phyloP scores from a whole-genome alignment of 2,888 invertebrate species.

The Acanthopleura granulata region DNA sequence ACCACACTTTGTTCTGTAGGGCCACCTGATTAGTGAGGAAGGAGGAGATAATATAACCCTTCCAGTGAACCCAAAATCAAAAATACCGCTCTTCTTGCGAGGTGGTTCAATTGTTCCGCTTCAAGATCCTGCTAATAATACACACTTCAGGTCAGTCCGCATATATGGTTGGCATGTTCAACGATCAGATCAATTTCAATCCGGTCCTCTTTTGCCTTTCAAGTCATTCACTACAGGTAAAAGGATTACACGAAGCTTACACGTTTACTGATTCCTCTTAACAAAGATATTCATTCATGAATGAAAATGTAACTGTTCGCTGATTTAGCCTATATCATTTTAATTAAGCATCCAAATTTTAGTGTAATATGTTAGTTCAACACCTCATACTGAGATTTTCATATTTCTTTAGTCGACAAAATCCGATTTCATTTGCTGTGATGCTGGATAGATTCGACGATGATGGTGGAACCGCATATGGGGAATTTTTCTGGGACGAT shows the following conservation, averaged over 20 bases:
- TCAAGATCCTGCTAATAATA: conserved; percentile 70
- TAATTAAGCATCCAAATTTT: too few relatives aligned
- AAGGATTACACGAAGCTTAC: too few relatives aligned
- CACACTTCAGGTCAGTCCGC: conserved; percentile 45
- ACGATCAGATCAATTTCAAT: too few relatives aligned
- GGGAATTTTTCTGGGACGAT: conserved; percentile 86
- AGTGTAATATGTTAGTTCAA: too few relatives aligned
- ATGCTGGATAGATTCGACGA: conserved; percentile 73
- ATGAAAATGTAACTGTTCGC: too few relatives aligned
- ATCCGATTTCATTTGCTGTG: conserved; percentile 78
- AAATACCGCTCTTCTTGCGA: conserved; percentile 54
- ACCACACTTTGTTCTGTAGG: not conserved
- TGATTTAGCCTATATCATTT: too few relatives aligned
- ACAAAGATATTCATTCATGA: too few relatives aligned
- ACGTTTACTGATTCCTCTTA: too few relatives aligned
- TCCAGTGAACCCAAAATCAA: conserved; percentile 31
- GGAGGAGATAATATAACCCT: conserved; percentile 24
- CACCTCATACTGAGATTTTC: too few relatives aligned
- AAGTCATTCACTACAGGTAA: too few relatives aligned
- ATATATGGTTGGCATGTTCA: not conserved
- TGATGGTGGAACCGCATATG: conserved; percentile 71
- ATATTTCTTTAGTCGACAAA: conserved; percentile 72
- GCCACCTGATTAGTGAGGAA: not conserved
- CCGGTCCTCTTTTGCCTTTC: too few relatives aligned
- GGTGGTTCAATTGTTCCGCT: conserved; percentile 59